Conservation (phyloP, 2,113 vertebrate genomes). For the Pituophis catenifer region DNA sequence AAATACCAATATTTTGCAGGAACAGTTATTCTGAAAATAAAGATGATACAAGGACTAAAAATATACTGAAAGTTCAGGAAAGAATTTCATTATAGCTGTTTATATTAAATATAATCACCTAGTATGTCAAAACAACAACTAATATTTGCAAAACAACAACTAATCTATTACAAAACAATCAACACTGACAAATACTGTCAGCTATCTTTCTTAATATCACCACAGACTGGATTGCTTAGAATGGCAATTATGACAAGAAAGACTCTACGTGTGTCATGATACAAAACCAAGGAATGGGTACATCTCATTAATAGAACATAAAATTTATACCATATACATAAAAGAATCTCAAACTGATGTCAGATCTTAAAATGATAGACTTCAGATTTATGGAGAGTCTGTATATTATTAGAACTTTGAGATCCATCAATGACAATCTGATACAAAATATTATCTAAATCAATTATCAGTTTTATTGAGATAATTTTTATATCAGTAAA, state of each 20-base stretch:
- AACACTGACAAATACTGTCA: neutral
- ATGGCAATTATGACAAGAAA: neutral
- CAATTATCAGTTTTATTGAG: neutral
- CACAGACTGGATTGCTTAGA: neutral
- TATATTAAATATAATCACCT: neutral
- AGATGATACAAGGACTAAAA: neutral
- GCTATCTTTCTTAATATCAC: neutral
- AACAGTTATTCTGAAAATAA: neutral
- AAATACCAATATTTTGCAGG: neutral
- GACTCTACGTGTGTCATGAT: neutral
- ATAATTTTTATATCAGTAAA: neutral
- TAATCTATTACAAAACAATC: neutral
- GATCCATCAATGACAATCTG: neutral
- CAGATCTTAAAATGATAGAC: neutral
- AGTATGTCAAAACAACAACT: neutral
- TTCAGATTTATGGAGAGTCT: neutral
- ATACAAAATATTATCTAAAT: neutral
- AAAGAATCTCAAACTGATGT: neutral
- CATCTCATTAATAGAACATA: neutral
- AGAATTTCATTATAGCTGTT: neutral
- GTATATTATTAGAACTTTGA: neutral
- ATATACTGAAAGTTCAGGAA: neutral
- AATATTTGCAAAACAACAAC: neutral
- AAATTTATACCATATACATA: neutral
- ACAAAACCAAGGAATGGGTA: neutral